Conservation (phyloP, 2,113 vertebrate genomes). For the Python bivittatus region DNA sequence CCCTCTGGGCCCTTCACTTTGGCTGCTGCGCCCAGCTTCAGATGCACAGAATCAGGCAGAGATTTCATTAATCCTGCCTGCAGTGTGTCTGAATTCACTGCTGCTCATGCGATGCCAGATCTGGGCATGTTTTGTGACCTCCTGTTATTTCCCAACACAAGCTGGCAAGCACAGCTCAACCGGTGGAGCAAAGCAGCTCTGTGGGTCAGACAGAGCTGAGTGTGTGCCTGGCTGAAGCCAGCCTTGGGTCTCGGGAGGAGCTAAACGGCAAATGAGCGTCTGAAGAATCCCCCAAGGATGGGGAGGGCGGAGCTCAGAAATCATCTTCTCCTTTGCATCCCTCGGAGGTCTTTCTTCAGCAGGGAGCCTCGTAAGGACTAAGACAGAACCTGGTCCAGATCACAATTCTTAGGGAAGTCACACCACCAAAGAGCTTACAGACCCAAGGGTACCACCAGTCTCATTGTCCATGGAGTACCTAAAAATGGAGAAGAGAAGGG, state of each 20-base stretch:
- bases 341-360: not conserved
- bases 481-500: not conserved
- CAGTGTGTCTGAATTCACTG: constrained; percentile 72
- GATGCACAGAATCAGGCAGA: constrained; percentile 55
- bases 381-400: not conserved
- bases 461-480: not conserved
- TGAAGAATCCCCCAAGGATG: not conserved
- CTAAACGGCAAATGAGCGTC: constrained; percentile 25
- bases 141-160: constrained; percentile 72
- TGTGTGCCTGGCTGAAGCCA: constrained; percentile 71
- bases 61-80: constrained; percentile 74
- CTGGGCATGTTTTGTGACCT: constrained; percentile 65
- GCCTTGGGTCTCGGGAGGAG: constrained; percentile 51
- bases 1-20: constrained; percentile 58
- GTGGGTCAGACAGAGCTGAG: constrained; percentile 60
- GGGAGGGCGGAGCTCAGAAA: not conserved
- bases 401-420: not conserved
- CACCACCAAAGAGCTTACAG: not conserved
- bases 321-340: not conserved
- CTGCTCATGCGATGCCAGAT: constrained; percentile 67
- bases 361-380: not conserved
- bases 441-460: not conserved
- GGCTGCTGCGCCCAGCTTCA: constrained; percentile 41
- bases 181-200: constrained; percentile 66
- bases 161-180: constrained; percentile 61